Conservation (phyloP, 2,113 vertebrate genomes). For the Podilymbus podiceps region DNA sequence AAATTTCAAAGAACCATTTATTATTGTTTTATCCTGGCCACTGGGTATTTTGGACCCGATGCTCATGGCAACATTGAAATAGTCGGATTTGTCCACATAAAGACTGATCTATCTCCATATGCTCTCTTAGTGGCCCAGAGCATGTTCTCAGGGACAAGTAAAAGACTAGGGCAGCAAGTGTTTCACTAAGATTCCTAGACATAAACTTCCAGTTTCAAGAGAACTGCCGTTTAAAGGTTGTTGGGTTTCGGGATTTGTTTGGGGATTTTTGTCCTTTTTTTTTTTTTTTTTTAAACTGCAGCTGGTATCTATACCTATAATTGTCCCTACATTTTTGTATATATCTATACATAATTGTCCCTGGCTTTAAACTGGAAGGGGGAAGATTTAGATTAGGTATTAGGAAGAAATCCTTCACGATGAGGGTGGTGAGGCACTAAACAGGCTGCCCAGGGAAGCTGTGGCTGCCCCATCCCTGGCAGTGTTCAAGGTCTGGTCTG, state of each 20-base stretch:
- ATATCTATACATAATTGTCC: too few relatives aligned
- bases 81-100: not conserved
- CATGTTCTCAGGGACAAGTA: accelerated
- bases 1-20: not conserved
- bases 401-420: too few relatives aligned
- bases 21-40: not conserved
- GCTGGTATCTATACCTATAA: not conserved
- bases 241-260: not conserved
- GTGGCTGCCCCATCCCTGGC: too few relatives aligned
- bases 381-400: too few relatives aligned
- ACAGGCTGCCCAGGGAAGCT: too few relatives aligned
- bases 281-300: not conserved
- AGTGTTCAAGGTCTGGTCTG: too few relatives aligned
- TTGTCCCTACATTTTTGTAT: not conserved
- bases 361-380: too few relatives aligned
- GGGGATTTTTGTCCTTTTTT: not conserved
- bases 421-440: too few relatives aligned
- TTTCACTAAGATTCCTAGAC: not conserved
- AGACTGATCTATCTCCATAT: not conserved
- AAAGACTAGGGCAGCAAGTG: not conserved
- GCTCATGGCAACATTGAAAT: not conserved
- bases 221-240: not conserved
- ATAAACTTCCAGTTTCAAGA: not conserved
- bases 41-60: not conserved
- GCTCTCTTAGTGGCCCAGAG: not conserved